phyloP scores from a whole-genome alignment of 2,113 vertebrate genomes.

The Ardeotis arabs region DNA sequence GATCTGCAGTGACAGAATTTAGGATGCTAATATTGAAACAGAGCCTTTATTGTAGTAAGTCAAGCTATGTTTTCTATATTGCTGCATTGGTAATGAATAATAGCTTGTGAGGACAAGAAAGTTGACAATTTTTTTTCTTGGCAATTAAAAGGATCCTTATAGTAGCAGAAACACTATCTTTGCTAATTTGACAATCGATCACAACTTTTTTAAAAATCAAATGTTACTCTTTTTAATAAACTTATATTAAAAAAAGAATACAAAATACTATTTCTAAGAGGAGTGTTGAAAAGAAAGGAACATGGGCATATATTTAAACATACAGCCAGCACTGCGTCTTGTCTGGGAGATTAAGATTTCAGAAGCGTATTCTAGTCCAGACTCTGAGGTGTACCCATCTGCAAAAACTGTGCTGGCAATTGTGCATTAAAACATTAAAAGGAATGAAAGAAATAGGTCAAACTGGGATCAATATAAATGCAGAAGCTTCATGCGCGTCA shows the following conservation, averaged over 20 bases:
- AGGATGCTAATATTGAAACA: slow-evolving; percentile 33
- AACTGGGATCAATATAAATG: background rate
- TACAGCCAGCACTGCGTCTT: background rate
- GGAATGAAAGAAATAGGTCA: slow-evolving; percentile 21
- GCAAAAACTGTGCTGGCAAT: background rate
- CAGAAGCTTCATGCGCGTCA: background rate
- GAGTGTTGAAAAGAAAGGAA: background rate
- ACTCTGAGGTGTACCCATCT: background rate
- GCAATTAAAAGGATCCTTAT: background rate
- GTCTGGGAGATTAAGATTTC: background rate
- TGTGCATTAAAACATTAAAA: background rate
- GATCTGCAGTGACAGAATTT: slow-evolving; percentile 12
- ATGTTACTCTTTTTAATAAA: slow-evolving; percentile 13
- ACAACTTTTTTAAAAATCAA: slow-evolving; percentile 19
- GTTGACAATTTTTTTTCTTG: background rate
- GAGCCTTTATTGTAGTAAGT: slow-evolving; percentile 11
- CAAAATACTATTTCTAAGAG: background rate
- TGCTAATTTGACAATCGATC: slow-evolving; percentile 54
- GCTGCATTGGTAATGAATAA: background rate
- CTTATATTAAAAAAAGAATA: background rate
- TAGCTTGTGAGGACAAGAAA: slow-evolving; percentile 6
- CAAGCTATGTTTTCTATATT: background rate
- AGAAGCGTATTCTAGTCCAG: background rate
- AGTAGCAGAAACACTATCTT: background rate
- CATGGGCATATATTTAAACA: background rate